A percentile compares a stretch with the other conserved stretches of the same genome.
Conservation (phyloP, 2,113 vertebrate genomes). For the Sceloporus tristichus region DNA sequence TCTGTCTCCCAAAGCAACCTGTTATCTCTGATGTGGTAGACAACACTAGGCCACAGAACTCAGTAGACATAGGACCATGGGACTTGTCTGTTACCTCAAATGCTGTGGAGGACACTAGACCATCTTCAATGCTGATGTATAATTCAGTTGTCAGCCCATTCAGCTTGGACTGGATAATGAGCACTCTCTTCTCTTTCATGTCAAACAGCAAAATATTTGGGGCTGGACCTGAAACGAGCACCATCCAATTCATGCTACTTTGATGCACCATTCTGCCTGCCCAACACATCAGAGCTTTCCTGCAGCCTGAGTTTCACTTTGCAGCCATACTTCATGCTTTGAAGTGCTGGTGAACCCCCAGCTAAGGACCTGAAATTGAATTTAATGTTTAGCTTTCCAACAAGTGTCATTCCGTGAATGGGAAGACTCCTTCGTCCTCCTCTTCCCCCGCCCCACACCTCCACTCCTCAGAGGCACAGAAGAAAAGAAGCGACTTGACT, state of each 20-base stretch:
- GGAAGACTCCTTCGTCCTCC: neutral
- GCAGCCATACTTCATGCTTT: neutral
- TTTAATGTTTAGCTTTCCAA: neutral
- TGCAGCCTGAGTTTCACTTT: slow-evolving; percentile 1
- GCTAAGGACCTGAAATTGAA: slow-evolving; percentile 40
- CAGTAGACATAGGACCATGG: neutral
- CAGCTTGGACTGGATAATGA: neutral
- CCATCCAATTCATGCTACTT: too few species aligned
- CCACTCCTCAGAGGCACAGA: neutral
- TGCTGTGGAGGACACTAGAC: neutral
- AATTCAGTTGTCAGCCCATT: neutral
- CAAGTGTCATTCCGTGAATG: slow-evolving; percentile 19
- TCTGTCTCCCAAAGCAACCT: too few species aligned
- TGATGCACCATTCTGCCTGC: neutral
- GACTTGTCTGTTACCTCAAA: neutral
- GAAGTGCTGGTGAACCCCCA: slow-evolving; percentile 2
- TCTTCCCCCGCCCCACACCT: neutral
- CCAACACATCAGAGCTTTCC: neutral
- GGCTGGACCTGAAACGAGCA: neutral
- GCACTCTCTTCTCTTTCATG: neutral
- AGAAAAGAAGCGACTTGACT: slow-evolving; percentile 67
- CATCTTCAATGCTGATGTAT: too few species aligned
- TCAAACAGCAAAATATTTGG: neutral
- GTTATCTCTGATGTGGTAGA: too few species aligned
- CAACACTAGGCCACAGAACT: neutral